Conservation (phyloP, 2,797 vertebrate species). For the Stomatorhinus walkeri region DNA sequence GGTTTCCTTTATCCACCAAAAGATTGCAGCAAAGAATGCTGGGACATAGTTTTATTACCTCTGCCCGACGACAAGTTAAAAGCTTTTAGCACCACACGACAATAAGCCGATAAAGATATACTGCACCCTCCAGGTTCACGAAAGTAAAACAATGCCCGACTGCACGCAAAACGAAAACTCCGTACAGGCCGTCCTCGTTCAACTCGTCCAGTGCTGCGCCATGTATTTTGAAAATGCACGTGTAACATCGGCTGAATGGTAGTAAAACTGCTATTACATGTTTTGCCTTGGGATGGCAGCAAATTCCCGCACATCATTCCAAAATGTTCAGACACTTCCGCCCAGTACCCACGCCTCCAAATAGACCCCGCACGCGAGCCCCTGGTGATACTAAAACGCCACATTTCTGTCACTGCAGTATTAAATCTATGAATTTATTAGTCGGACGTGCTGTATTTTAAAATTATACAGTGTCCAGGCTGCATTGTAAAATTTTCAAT, state of each 20-base stretch:
- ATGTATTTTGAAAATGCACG: neutral
- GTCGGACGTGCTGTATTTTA: neutral
- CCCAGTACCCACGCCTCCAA: neutral
- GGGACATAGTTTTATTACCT: neutral
- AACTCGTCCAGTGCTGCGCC: neutral
- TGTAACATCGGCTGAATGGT: neutral
- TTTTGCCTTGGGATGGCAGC: constrained; percentile 11
- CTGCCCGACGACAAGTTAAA: neutral
- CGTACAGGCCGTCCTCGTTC: neutral
- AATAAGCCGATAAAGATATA: neutral
- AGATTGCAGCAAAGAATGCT: constrained; percentile 5
- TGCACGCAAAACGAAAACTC: neutral
- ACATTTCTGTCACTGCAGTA: neutral
- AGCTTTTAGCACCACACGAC: neutral
- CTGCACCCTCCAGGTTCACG: neutral
- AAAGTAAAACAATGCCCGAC: neutral
- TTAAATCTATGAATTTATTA: neutral
- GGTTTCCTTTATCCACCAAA: constrained; percentile 1
- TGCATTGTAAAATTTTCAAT: neutral
- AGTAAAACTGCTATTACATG: neutral
- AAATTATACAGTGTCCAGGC: neutral
- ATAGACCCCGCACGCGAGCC: neutral
- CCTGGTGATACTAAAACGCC: constrained; percentile 6
- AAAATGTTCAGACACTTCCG: neutral
- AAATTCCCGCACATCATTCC: neutral